Base-by-base conservation (phyloP, 1,140 invertebrate species). In the Akabosia matsudoensis region DNA sequence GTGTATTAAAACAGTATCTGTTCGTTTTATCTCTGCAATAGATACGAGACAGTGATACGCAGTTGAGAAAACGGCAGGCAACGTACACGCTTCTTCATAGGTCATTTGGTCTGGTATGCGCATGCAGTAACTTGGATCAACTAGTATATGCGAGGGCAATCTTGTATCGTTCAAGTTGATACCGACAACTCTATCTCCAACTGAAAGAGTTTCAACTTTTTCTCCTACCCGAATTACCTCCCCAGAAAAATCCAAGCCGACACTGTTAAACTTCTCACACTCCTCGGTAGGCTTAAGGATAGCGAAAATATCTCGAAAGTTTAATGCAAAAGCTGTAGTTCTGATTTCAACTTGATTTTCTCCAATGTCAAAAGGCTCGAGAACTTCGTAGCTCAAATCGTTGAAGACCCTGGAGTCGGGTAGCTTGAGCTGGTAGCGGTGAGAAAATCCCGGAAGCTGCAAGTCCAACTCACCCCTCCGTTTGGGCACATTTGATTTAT, bases 191-290 rank as follows among this genome's bases (percentile, higher is more conserved):
- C 33, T 10, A 16, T 30, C 67, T 30, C 67, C 67, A 34, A 70
- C 33, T 14, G 13, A 10, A 13, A 14, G 7, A 2, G 13, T 34
- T 10, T 10, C 14, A 14, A 70, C 67, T 1, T 30, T 34, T 34
- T 16, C 28, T 30, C 67, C 67, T 10, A 70, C 67, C 31, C 28
- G 16, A 26, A 13, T 73, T 1, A 76, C 75, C 10, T 33, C 33
- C 22, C 75, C 75, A 16, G 75, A 52, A n/a, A 52, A 34, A 33
- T 76, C 75, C 22, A 73, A 28, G n/a, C 75, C 75, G 0, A 76
- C 33, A 14, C 10, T 26, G 28, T 72, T 18, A 1, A 31, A 33
- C 14, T 72, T 31, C 24, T 16, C 28, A 34, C 28, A 33, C 24
- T 71, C 34, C 28, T 28, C 4, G 0, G 70, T 70, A 4, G 75